Evolutionary conservation across 1,140 invertebrate genomes (phyloP).

Genomic region (Capitella teleta): DNA sequence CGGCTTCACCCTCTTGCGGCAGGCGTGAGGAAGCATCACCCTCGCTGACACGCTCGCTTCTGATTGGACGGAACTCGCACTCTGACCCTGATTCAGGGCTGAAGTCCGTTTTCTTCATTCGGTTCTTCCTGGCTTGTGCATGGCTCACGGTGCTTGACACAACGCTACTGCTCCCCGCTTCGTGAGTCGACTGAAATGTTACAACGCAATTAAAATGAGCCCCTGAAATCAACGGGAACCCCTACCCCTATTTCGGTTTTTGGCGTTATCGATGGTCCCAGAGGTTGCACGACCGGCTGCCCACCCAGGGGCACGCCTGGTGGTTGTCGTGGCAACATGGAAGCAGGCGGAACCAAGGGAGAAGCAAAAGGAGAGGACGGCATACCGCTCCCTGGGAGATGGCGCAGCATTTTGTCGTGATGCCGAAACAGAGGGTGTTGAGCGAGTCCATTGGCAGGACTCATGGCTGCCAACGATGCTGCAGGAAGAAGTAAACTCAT

Average conservation of each 20-base stretch:
- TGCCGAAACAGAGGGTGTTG: conserved; percentile 55
- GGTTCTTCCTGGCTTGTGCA: background rate
- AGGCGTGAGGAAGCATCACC: too few species aligned
- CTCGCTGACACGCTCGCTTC: too few species aligned
- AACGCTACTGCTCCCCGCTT: conserved; percentile 27
- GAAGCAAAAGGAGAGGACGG: conserved; percentile 18
- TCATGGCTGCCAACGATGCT: conserved; percentile 51
- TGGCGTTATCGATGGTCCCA: conserved; percentile 15
- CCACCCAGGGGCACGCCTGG: background rate
- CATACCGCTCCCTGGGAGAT: too few species aligned
- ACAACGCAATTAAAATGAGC: too few species aligned
- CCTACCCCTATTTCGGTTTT: background rate
- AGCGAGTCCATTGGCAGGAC: conserved; percentile 64
- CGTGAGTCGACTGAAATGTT: conserved; percentile 17
- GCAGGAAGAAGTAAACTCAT: conserved; percentile 1
- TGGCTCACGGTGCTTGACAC: conserved; percentile 24
- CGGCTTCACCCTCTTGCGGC: conserved; percentile 64
- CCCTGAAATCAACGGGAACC: too few species aligned
- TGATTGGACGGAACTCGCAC: too few species aligned
- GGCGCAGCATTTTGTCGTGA: conserved; percentile 28
- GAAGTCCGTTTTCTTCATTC: background rate
- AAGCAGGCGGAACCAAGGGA: background rate
- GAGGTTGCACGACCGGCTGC: conserved; percentile 25
- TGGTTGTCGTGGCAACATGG: background rate
- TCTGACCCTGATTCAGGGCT: background rate